A percentile compares a stretch with the other conserved stretches of the same genome.
phyloP scores from a whole-genome alignment of 2,888 invertebrate species.

The Pemphredon lugubris region DNA sequence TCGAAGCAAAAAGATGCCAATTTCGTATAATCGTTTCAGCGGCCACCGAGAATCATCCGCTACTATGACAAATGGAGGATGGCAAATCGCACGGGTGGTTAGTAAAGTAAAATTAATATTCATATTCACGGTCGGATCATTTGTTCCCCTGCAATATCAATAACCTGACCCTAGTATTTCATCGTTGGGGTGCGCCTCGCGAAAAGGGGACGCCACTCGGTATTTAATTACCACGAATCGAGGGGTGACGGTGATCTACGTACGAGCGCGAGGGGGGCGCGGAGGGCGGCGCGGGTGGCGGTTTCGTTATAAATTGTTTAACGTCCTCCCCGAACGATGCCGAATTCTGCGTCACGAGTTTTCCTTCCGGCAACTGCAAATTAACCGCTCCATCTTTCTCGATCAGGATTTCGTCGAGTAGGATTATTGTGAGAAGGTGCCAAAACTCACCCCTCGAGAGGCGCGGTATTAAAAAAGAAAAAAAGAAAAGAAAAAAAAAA shows the following conservation, averaged over 20 bases:
- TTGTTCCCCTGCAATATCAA: slow-evolving; percentile 75
- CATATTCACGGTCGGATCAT: slow-evolving; percentile 77
- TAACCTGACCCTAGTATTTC: slow-evolving; percentile 68
- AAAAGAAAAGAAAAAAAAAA: slow-evolving; percentile 9
- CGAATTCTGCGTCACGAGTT: background rate
- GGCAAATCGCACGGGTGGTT: slow-evolving; percentile 18
- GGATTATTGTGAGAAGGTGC: too few species aligned
- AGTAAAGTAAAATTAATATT: slow-evolving; percentile 75
- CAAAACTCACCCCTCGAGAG: too few species aligned
- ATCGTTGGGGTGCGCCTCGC: slow-evolving; percentile 48
- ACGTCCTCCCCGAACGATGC: slow-evolving; percentile 11
- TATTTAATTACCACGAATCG: slow-evolving; percentile 76
- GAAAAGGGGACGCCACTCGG: slow-evolving; percentile 73
- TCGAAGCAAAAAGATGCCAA: too few species aligned
- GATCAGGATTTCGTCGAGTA: too few species aligned
- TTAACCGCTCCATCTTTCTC: too few species aligned
- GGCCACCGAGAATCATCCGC: slow-evolving; percentile 13
- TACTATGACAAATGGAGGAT: slow-evolving; percentile 43
- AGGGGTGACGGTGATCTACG: slow-evolving; percentile 59
- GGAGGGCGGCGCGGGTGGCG: too few species aligned
- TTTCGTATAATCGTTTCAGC: slow-evolving; percentile 25
- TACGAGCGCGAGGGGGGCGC: slow-evolving; percentile 45
- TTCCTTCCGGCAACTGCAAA: too few species aligned
- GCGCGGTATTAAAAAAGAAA: too few species aligned
- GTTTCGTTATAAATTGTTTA: slow-evolving; percentile 47